Conservation (phyloP, 2,888 invertebrate genomes). For the Zonitis immaculata region DNA sequence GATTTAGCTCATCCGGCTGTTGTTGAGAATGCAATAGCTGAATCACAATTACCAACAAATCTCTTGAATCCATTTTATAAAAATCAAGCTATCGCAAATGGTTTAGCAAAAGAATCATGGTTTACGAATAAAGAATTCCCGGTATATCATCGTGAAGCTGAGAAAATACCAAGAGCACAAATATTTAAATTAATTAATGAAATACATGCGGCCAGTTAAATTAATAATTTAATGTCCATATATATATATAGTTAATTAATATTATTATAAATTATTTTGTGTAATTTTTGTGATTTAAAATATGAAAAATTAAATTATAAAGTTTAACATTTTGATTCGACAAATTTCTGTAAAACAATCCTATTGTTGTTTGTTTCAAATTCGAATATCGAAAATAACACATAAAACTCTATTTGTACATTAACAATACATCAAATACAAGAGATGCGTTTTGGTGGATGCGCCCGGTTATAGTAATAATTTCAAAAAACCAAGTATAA, state of each 20-base stretch:
- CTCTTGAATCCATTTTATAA: conserved; percentile 70
- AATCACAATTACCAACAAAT: conserved; percentile 66
- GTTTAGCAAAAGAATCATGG: conserved; percentile 75
- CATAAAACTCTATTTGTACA: too few species aligned
- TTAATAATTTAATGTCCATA: too few species aligned
- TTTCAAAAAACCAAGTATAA: not conserved
- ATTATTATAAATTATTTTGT: too few species aligned
- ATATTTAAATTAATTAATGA: conserved; percentile 70
- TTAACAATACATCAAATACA: too few species aligned
- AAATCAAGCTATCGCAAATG: conserved; percentile 68
- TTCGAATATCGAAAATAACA: too few species aligned
- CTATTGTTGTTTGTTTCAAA: not conserved
- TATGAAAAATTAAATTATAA: not conserved
- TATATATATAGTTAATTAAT: too few species aligned
- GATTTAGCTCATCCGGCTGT: conserved; percentile 65
- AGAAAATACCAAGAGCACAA: conserved; percentile 72
- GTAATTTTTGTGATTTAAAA: too few species aligned
- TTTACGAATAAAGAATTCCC: conserved; percentile 72
- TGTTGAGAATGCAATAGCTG: conserved; percentile 64
- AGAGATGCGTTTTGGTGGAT: too few species aligned
- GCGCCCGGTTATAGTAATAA: too few species aligned
- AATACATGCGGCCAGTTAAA: conserved; percentile 14
- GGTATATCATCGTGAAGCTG: conserved; percentile 72
- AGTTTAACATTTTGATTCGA: not conserved
- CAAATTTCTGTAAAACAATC: not conserved